These are phyloP conservation scores for Lithobates pipiens DNA, from an alignment of 2,797 vertebrate genomes.

Conservation along the genomic window DNA sequence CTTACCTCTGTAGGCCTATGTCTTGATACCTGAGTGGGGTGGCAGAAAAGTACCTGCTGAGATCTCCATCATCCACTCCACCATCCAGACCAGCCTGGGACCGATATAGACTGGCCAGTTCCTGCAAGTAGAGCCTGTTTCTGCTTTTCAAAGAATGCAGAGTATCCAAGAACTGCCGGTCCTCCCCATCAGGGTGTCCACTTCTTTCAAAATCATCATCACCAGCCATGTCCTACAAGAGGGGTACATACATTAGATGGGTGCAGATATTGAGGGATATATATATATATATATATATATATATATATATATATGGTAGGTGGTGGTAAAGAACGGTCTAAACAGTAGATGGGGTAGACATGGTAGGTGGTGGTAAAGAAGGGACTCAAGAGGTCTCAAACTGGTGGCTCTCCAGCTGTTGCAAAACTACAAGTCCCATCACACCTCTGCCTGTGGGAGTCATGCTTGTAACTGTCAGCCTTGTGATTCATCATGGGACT, in stretches of 20 bases:
- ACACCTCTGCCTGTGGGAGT: too few species aligned
- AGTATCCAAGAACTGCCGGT: conserved; percentile 68
- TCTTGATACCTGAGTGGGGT: conserved; percentile 5
- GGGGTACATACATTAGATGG: conserved; percentile 5
- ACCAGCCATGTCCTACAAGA: conserved; percentile 50
- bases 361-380: too few species aligned
- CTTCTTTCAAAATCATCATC: conserved; percentile 62
- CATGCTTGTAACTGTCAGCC: too few species aligned
- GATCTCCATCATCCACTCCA: conserved; percentile 62
- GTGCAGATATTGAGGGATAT: too few species aligned
- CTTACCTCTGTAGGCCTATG: not conserved
- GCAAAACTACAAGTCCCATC: too few species aligned
- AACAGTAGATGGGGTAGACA: too few species aligned
- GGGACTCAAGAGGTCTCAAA: too few species aligned
- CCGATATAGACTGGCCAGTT: conserved; percentile 66
- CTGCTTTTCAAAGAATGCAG: conserved; percentile 71
- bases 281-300: too few species aligned
- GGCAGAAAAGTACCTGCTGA: conserved; percentile 66
- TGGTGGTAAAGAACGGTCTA: too few species aligned
- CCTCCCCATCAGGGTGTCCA: conserved; percentile 67
- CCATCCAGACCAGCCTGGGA: conserved; percentile 62
- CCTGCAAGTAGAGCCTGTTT: conserved; percentile 73
- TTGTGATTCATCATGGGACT: too few species aligned
- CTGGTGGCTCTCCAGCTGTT: too few species aligned
- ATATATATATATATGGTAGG: too few species aligned